Percentiles rank a stretch among this genome's conserved stretches.
Evolutionary conservation across 2,797 vertebrate genomes (phyloP).

Genomic region (Aplochiton taeniatus): DNA sequence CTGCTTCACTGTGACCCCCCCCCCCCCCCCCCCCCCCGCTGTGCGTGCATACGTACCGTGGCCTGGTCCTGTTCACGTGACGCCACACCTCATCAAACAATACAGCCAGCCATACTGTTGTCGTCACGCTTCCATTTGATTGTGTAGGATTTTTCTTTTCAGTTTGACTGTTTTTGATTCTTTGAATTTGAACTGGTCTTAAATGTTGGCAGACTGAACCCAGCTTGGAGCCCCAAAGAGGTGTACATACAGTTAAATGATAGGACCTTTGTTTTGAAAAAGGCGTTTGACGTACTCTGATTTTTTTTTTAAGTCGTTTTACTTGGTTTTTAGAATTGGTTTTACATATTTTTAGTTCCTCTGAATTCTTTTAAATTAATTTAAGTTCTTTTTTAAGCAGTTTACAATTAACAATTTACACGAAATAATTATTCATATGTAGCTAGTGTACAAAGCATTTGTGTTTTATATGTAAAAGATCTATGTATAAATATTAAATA

Average conservation of each 20-base stretch:
- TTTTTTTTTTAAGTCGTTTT: conserved; percentile 6
- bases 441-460: conserved; percentile 51
- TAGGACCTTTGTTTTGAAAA: conserved; percentile 9
- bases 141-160: conserved; percentile 43
- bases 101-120: conserved; percentile 29
- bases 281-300: neutral
- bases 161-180: conserved; percentile 12
- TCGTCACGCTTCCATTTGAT: conserved; percentile 34
- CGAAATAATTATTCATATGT: conserved; percentile 36
- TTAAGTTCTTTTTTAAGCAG: conserved; percentile 15
- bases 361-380: conserved; percentile 23
- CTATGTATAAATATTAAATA: conserved; percentile 41
- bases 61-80: neutral
- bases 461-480: conserved; percentile 47
- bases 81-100: conserved; percentile 7
- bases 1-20: conserved; percentile 24
- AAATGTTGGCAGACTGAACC: conserved; percentile 32
- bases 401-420: conserved; percentile 9
- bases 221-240: conserved; percentile 25
- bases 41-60: neutral
- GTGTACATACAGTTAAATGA: conserved; percentile 10
- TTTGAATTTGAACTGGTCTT: conserved; percentile 28
- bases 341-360: conserved; percentile 37
- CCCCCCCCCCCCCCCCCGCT: neutral
- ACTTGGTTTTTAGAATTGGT: no score